Base-by-base conservation (phyloP, 1,140 invertebrate species). In the Chironomus tepperi region DNA sequence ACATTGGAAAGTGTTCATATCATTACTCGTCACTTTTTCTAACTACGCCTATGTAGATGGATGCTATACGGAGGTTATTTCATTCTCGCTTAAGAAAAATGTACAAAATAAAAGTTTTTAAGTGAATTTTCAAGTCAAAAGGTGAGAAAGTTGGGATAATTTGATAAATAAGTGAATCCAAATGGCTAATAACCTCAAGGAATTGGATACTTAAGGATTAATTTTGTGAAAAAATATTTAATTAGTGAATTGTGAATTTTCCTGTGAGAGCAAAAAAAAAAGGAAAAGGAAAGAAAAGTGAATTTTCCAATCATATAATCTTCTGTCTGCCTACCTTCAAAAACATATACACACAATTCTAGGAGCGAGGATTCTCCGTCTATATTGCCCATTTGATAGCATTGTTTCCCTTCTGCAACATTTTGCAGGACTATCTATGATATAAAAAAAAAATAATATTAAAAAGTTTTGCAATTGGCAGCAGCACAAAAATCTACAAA, bases 41-140 rank as follows among this genome's bases (percentile, higher is more conserved):
- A 57, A 57, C 47, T 57, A 57, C 47, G 47, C 47, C 47, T 57
- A 57, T 57, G 47, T 57, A 57, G n/a, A 57, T n/a, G 47, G 47
- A 57, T 57, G 47, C 47, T 57, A 34, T n/a, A 57, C 47, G 47
- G 47, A 57, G 9, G 12, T 57, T 57, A 34, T 34, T 34, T 34
- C 24, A 34, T 2, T 2, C n/a, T 57, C 47, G 47, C 12, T 57
- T n/a, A 57, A 12, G 47, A 57, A 57, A 57, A 57, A 57, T 57
- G 47, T 57, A 57, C 47, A 57, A 57, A 57, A 57, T 57, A 57
- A 57, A 57, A 57, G 47, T 57, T 57, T 57, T 57, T 57, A 57
- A 57, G 47, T 57, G 47, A 57, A 57, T 57, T 57, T 57, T 57
- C 47, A n/a, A 57, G 47, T 57, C 47, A 57, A 57, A 57, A 57